These are phyloP conservation scores for Leptinotarsa peninsularis DNA, from an alignment of 2,888 invertebrate species.

Conservation along the genomic window DNA sequence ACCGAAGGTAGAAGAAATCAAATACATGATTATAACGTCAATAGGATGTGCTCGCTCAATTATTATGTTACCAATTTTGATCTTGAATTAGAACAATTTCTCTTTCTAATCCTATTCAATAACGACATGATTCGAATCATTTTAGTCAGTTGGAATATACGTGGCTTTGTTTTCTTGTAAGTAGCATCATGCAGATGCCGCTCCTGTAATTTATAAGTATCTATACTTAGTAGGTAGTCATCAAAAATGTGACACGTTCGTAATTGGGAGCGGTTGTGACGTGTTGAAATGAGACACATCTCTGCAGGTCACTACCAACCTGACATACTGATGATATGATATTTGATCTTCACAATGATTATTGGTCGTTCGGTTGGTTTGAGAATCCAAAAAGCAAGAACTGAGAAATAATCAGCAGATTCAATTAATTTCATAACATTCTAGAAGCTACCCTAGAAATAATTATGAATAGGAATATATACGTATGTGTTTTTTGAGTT, in stretches of 20 bases:
- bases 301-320: background rate
- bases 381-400: too few relatives aligned
- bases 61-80: slow-evolving; percentile 1
- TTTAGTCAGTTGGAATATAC: background rate
- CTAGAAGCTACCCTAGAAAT: too few relatives aligned
- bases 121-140: background rate
- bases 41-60: background rate
- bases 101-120: slow-evolving; percentile 6
- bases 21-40: background rate
- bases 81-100: slow-evolving; percentile 5
- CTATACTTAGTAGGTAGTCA: slow-evolving; percentile 7
- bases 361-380: too few relatives aligned
- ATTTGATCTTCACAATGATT: background rate
- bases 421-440: too few relatives aligned
- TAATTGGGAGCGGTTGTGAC: slow-evolving; percentile 11
- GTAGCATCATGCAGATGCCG: slow-evolving; percentile 12
- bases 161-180: background rate
- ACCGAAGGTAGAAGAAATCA: background rate
- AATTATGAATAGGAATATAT: too few relatives aligned
- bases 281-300: slow-evolving; percentile 12
- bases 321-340: background rate
- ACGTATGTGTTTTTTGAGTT: background rate
- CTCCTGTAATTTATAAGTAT: slow-evolving; percentile 10
- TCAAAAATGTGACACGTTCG: slow-evolving; percentile 2
- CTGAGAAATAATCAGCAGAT: too few relatives aligned